These are phyloP conservation scores for Oceanodroma leucorhoa DNA, from an alignment of 2,797 vertebrate genomes.

Conservation along the genomic window DNA sequence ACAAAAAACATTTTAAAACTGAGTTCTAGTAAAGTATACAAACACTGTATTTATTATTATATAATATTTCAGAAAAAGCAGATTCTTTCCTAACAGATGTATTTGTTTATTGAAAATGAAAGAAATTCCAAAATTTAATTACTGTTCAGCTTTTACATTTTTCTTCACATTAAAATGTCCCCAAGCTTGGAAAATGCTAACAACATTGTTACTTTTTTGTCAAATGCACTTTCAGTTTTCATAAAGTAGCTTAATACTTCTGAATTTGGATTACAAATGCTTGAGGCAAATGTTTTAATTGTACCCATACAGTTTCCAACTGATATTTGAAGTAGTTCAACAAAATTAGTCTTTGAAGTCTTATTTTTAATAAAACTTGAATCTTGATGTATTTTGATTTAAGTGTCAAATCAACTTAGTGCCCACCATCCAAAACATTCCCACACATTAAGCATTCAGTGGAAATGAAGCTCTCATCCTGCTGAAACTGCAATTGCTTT, in stretches of 20 bases:
- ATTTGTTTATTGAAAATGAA: background rate
- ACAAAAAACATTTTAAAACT: background rate
- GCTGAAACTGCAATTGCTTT: background rate
- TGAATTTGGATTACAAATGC: background rate
- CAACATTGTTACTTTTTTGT: background rate
- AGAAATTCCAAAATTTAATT: background rate
- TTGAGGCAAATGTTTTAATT: slow-evolving; percentile 28
- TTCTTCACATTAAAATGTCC: background rate
- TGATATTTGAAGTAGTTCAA: background rate
- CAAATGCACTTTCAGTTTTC: background rate
- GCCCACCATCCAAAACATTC: background rate
- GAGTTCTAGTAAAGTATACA: background rate
- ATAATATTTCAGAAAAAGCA: background rate
- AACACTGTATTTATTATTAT: background rate
- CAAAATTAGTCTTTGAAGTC: slow-evolving; percentile 4
- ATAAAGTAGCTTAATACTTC: background rate
- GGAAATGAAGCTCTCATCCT: background rate
- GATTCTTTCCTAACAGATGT: background rate
- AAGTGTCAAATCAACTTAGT: background rate
- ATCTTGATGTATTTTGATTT: background rate
- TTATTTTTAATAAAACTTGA: slow-evolving; percentile 26
- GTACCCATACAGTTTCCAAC: background rate
- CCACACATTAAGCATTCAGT: background rate
- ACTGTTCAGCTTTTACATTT: background rate
- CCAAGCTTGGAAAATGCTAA: background rate